Conservation (phyloP, 1,140 invertebrate species). For the Mercenaria mercenaria region DNA sequence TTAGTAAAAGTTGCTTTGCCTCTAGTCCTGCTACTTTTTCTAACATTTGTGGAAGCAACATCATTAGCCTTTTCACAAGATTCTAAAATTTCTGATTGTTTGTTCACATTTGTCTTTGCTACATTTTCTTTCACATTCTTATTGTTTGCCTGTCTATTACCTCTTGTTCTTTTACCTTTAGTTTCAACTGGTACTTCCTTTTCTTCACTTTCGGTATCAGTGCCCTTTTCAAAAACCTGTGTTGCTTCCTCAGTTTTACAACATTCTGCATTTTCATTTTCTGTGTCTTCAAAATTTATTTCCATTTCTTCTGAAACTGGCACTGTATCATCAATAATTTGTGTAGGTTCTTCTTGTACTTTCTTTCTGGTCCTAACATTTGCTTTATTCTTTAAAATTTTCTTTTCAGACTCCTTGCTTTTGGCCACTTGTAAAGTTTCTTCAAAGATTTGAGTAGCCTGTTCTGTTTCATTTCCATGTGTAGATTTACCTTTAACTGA, state of each 20-base stretch:
- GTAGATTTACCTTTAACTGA: neutral
- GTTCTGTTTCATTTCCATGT: neutral
- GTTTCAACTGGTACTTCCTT: neutral
- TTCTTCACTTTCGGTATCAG: neutral
- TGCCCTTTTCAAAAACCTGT: conserved; percentile 48
- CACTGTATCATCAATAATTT: conserved; percentile 49
- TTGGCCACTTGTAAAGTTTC: neutral
- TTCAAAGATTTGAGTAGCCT: neutral
- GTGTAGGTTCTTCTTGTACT: conserved; percentile 28
- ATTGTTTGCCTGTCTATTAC: neutral
- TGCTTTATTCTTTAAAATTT: neutral
- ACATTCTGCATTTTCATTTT: no score
- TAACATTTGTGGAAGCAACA: neutral
- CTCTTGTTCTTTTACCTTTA: neutral
- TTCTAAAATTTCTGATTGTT: neutral
- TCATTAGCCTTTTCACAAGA: neutral
- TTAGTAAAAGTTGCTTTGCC: neutral
- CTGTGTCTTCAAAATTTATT: no score
- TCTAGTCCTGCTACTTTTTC: neutral
- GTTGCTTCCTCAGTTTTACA: neutral
- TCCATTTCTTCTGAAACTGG: neutral
- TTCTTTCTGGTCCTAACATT: neutral
- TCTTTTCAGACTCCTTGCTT: neutral
- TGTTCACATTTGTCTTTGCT: neutral
- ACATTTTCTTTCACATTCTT: neutral